Evolutionary conservation across 1,140 invertebrate genomes (phyloP).

Genomic region (Drosophila sulfurigaster): DNA sequence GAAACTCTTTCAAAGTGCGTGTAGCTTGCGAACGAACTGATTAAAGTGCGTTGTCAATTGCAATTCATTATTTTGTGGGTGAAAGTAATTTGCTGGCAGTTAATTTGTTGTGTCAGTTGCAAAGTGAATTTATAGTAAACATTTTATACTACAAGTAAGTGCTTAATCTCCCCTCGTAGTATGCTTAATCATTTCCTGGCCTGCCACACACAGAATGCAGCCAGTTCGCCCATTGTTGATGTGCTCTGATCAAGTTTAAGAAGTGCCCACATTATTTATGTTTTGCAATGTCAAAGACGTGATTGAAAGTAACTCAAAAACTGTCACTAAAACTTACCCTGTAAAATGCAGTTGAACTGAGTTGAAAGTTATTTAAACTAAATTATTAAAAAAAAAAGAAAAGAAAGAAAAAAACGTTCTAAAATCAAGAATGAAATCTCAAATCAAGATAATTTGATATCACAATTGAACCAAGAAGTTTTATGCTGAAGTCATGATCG

Average conservation of each 20-base stretch:
- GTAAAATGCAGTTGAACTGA: neutral
- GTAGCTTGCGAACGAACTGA: neutral
- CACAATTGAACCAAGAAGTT: no score
- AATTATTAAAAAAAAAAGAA: no score
- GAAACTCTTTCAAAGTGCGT: constrained; percentile 16
- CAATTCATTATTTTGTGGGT: neutral
- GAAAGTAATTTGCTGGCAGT: neutral
- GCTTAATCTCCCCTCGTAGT: neutral
- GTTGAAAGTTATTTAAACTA: no score
- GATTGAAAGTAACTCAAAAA: neutral
- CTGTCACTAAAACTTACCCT: constrained; percentile 1
- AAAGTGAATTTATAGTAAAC: neutral
- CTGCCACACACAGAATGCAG: constrained; percentile 1
- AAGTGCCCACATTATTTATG: constrained; percentile 6
- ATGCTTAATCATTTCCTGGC: neutral
- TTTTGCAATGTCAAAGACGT: neutral
- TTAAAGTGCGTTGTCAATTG: neutral
- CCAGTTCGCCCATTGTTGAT: constrained; percentile 57
- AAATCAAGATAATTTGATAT: no score
- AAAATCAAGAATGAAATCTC: no score
- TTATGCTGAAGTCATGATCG: no score
- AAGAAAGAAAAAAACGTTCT: no score
- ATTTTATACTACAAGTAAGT: constrained; percentile 6
- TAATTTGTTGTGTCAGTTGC: no score
- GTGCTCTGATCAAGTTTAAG: constrained; percentile 27